Evolutionary conservation across 2,888 invertebrate species (phyloP), one percentile per base, ranked within the genome.

Genomic region (Cistogaster globosa): DNA sequence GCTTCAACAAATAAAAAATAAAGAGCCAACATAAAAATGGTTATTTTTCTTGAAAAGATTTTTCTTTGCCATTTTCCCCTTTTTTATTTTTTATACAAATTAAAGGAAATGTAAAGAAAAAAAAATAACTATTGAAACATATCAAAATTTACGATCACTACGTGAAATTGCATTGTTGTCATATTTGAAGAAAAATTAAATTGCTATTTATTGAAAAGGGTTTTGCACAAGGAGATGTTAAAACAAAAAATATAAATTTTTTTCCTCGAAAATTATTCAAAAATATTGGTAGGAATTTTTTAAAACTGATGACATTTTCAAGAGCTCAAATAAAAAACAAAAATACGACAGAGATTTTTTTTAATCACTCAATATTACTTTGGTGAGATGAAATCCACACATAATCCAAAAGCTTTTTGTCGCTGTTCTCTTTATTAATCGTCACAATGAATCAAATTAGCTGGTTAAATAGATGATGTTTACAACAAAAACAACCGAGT

Each of bases 81-180:
- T 63, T 36, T 58, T 68, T 58, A 74, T 26, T 36, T 60, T 67
- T 51, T 42, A 63, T 45, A 42, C 38, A 55, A 53, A 20, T 63
- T 38, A 69, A 51, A 12, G 4, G 42, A 42, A 42, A 42, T 42
- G 12, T 3, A 58, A 53, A 1, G 6, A 51, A 18, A 53, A 53
- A 7, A 20, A 53, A 45, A 16, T 74, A 81, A 82, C 62, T 57
- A 81, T 85, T 78, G 81, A 42, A 83, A 75, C 22, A 68, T 80
- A 86, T 83, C 72, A 80, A 86, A 86, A 86, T 86, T 86, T 86
- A 86, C 83, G 86, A 83, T 79, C 76, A 42, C 76, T 72, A 86
- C 86, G 83, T 86, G 83, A 79, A 86, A 83, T 83, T 80, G 79
- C 76, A 69, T 57, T 80, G 75, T 72, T 71, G 75, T 76, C 76